Evolutionary conservation across 1,140 invertebrate genomes (phyloP).

Genomic region (Leptopilina clavipes): DNA sequence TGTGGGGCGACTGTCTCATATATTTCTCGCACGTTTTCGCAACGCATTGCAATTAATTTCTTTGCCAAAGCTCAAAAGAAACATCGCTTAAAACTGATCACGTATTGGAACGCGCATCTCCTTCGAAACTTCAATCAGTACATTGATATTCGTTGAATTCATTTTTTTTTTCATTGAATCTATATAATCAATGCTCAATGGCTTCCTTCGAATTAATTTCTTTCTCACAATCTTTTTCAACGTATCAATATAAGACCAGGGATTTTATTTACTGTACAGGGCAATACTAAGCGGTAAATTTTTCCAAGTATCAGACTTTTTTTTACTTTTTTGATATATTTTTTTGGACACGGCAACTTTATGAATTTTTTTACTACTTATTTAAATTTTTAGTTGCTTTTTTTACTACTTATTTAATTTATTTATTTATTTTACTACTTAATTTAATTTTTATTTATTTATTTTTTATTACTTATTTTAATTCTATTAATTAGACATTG

Average conservation of each 20-base stretch:
- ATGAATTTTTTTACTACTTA: no score
- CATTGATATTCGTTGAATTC: conserved; percentile 29
- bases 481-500: no score
- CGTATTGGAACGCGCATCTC: conserved; percentile 28
- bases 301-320: no score
- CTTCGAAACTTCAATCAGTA: conserved; percentile 13
- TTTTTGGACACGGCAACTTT: no score
- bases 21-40: conserved; percentile 33
- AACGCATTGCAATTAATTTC: conserved; percentile 34
- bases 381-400: no score
- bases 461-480: no score
- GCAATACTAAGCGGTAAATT: no score
- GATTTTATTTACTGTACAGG: background rate
- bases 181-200: background rate
- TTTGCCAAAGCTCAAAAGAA: conserved; percentile 14
- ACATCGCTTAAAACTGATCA: conserved; percentile 22
- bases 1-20: background rate
- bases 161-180: background rate
- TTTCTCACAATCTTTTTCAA: background rate
- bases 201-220: conserved; percentile 14
- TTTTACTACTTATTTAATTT: no score
- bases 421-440: no score
- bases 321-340: no score
- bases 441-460: no score
- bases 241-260: background rate